A percentile compares a stretch with the other conserved stretches of the same genome.
These are phyloP conservation scores for Silvanus unidentatus DNA, from an alignment of 2,888 invertebrate species.

Conservation along the genomic window DNA sequence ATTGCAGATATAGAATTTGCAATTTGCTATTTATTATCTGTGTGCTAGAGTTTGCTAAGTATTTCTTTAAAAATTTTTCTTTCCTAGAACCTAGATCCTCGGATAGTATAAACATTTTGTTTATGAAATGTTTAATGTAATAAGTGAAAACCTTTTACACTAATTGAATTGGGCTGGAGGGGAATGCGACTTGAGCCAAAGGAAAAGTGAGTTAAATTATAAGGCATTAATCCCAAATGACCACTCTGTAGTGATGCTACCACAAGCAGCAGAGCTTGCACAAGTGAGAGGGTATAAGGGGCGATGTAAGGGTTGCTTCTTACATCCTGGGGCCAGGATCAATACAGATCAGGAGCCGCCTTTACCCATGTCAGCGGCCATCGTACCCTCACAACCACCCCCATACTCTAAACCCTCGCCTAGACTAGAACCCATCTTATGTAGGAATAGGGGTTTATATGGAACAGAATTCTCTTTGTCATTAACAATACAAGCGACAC, in stretches of 20 bases:
- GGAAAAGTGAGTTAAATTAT: constrained; percentile 31
- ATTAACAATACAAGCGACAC: too few relatives aligned
- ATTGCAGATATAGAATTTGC: too few relatives aligned
- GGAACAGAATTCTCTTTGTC: too few relatives aligned
- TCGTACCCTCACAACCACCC: constrained; percentile 27
- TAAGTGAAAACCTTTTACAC: too few relatives aligned
- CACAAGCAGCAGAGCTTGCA: neutral
- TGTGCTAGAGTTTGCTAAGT: too few relatives aligned
- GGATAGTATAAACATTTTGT: too few relatives aligned
- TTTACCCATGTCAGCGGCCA: constrained; percentile 48
- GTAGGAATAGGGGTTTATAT: constrained; percentile 6
- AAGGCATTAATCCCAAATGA: constrained; percentile 31
- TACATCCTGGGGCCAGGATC: constrained; percentile 47
- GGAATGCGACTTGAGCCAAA: too few relatives aligned
- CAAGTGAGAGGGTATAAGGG: constrained; percentile 21
- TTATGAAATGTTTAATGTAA: too few relatives aligned
- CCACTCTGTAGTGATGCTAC: constrained; percentile 20
- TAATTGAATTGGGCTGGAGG: too few relatives aligned
- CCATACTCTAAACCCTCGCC: constrained; percentile 9
- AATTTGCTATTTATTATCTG: too few relatives aligned
- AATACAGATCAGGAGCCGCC: constrained; percentile 50
- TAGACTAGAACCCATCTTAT: constrained; percentile 18
- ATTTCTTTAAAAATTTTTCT: neutral
- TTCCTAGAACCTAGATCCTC: too few relatives aligned
- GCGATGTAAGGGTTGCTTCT: constrained; percentile 48